Evolutionary conservation across 1,140 invertebrate species (phyloP), one percentile per base, ranked within the genome.

Genomic region (Papilio aristodemus): DNA sequence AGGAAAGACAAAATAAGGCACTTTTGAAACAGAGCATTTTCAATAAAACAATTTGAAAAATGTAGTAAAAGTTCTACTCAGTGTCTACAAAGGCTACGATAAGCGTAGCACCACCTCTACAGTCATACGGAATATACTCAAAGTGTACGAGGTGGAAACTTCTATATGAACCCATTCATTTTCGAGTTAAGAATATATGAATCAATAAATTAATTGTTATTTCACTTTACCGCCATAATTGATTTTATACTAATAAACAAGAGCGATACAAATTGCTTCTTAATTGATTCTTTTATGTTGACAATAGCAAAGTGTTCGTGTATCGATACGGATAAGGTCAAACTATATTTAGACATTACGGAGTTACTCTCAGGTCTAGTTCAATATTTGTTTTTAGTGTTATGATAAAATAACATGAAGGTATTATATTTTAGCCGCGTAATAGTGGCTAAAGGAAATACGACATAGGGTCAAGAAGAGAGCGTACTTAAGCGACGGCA

Each of bases 61-160:
- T 54, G 27, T 3, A 25, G 46, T 25, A 19, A 54, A 54, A 54
- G 46, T 54, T 25, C 46, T 54, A 54, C 46, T n/a, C n/a, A n/a
- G n/a, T 19, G 43, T 14, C 43, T 46, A 46, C 43, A 9, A 19
- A 10, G 17, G 43, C 43, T 46, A 46, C 43, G 43, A 19, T 19
- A 46, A 46, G 1, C 43, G 43, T 46, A 46, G 43, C 43, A 19
- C 8, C 0, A n/a, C n/a, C 14, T 46, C 41, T 43, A 43, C 41
- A 17, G 13, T 1, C 10, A 19, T 46, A 19, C 17, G 14, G n/a
- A n/a, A n/a, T n/a, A n/a, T n/a, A n/a, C n/a, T n/a, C n/a, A n/a
- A n/a, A n/a, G n/a, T n/a, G n/a, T n/a, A n/a, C n/a, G n/a, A n/a
- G n/a, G n/a, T n/a, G n/a, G n/a, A n/a, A n/a, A n/a, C n/a, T n/a